Base-by-base conservation (phyloP, 1,140 invertebrate genomes). In the Macrobrachium rosenbergii region DNA sequence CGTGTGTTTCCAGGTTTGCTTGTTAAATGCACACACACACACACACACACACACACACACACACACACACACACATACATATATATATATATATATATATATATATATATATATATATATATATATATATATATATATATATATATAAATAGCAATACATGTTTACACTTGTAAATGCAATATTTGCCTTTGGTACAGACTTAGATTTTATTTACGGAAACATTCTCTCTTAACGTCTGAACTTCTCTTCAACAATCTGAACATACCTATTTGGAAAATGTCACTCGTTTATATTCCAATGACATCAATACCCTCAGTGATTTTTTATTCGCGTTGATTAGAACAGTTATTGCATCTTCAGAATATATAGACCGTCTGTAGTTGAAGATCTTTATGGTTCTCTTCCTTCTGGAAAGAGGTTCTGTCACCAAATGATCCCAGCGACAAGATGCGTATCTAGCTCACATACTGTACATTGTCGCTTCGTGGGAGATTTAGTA, bases 71-170 rank as follows among this genome's bases (percentile, higher is more conserved):
- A 78, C n/a, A 78, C 59, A 78, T 59, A 58, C 52, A 78, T 78
- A 79, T 79, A 60, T 79, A 58, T 79, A 60, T 78, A 58, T 60
- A 79, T 79, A 58, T 79, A 79, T 79, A 79, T 79, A 79, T 79
- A 79, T 79, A 79, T 79, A 79, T 79, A 79, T 79, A 79, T 79
- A 79, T 79, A 79, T 79, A 79, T 79, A 79, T 79, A 79, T 79
- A 79, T 79, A 79, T 21, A 79, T 59, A 79, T 59, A 79, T 79
- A 79, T 79, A 79, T 60, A 79, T 60, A 79, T 60, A 79, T 60
- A 79, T 62, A 79, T 62, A 62, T 79, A 79, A 59, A 62, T 79
- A 62, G 2, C 2, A 17, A 60, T 60, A 60, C 21, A 79, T 59
- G n/a, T 19, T 23, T 59, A 79, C 21, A 62, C 16, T 59, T 60